Conservation (phyloP, 2,113 vertebrate species). For the Lathamus discolor region DNA sequence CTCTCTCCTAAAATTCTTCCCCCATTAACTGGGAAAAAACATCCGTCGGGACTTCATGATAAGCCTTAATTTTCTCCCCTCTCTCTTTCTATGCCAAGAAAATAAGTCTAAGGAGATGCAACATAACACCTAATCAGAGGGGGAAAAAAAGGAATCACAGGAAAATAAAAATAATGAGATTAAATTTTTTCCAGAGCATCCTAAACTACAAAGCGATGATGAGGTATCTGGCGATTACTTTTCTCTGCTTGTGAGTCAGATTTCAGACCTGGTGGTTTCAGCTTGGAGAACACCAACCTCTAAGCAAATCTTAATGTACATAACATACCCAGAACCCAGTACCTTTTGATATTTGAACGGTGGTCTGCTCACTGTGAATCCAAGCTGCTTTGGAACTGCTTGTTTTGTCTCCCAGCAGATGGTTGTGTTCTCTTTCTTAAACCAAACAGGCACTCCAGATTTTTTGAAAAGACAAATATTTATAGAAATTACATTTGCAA, state of each 20-base stretch:
- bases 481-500: constrained; percentile 61
- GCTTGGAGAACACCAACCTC: background rate
- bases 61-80: background rate
- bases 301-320: background rate
- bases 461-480: constrained; percentile 70
- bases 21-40: background rate
- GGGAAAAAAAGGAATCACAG: background rate
- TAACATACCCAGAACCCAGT: background rate
- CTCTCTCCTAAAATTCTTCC: background rate
- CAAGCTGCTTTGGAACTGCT: constrained; percentile 56
- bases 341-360: constrained; percentile 23
- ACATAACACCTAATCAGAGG: background rate
- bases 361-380: background rate
- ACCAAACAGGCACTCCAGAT: constrained; percentile 52
- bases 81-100: background rate
- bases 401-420: constrained; percentile 64
- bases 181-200: background rate
- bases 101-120: background rate
- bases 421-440: constrained; percentile 48
- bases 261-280: background rate
- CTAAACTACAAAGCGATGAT: background rate
- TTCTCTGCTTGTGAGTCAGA: background rate
- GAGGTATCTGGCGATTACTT: background rate
- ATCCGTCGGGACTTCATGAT: background rate
- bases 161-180: background rate